Percentiles rank a stretch among this genome's conserved stretches.
Evolutionary conservation across 1,140 invertebrate genomes (phyloP).

Genomic region (Probaryconus sp.): DNA sequence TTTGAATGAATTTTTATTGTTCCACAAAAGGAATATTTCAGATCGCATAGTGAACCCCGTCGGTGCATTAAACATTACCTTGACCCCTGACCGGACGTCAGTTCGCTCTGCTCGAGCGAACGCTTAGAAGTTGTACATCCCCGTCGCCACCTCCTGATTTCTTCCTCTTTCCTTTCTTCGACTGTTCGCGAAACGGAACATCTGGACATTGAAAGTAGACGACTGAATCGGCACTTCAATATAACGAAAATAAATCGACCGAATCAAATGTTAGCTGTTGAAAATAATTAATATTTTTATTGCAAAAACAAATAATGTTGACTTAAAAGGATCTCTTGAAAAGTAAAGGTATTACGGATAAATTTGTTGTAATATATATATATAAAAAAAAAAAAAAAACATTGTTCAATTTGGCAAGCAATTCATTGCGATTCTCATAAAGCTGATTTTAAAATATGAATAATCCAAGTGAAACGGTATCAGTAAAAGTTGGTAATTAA

Average conservation of each 20-base stretch:
- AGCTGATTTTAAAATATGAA: background rate
- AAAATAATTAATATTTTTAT: conserved; percentile 2
- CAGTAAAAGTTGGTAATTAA: conserved; percentile 26
- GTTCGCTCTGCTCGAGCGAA: conserved; percentile 3
- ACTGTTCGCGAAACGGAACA: conserved; percentile 31
- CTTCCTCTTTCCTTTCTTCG: conserved; percentile 24
- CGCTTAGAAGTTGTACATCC: conserved; percentile 36
- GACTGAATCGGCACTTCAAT: conserved; percentile 18
- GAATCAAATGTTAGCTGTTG: background rate
- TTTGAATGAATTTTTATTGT: conserved; percentile 47
- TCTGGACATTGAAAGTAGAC: conserved; percentile 26
- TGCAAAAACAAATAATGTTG: background rate
- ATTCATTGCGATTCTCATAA: conserved; percentile 6
- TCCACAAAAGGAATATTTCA: conserved; percentile 18
- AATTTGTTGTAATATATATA: too few species aligned
- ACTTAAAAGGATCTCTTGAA: too few species aligned
- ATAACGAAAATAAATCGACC: background rate
- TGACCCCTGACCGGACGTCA: conserved; percentile 34
- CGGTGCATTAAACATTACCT: conserved; percentile 42
- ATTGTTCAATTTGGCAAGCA: background rate
- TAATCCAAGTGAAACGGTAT: conserved; percentile 1
- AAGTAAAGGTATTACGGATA: too few species aligned
- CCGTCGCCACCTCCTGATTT: conserved; percentile 39
- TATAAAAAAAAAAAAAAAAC: too few species aligned
- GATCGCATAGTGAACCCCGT: conserved; percentile 12